Evolutionary conservation across 2,888 invertebrate species (phyloP).

Genomic region (Drosophila formosana): DNA sequence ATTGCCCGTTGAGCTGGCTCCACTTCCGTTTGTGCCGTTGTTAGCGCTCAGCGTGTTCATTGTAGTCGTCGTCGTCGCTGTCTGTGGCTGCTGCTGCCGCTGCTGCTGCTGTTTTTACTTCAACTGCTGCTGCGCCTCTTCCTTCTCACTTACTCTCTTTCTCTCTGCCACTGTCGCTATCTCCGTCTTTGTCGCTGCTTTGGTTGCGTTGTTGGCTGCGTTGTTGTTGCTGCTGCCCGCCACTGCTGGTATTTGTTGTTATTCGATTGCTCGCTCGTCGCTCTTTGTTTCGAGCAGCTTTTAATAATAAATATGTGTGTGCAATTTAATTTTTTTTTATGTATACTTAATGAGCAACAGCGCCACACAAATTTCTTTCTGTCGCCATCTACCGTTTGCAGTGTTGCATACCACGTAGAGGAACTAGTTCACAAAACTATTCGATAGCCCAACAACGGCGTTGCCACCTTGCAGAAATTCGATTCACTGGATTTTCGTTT

Average conservation of each 20-base stretch:
- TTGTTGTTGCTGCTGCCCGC: conserved; percentile 41
- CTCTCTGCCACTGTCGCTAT: conserved; percentile 36
- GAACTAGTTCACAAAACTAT: conserved; percentile 40
- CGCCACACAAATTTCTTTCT: conserved; percentile 57
- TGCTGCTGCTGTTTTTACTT: conserved; percentile 28
- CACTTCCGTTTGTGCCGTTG: conserved; percentile 57
- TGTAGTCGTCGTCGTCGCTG: conserved; percentile 60
- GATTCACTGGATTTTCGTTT: too few species aligned
- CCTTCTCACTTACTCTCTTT: neutral
- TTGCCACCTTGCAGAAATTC: conserved; percentile 21
- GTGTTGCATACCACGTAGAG: conserved; percentile 38
- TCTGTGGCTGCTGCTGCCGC: conserved; percentile 41
- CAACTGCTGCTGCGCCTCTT: conserved; percentile 9
- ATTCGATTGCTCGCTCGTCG: conserved; percentile 34
- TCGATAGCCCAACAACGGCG: conserved; percentile 8
- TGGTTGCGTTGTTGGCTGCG: conserved; percentile 23
- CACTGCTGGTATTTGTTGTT: conserved; percentile 38
- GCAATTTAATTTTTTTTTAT: conserved; percentile 76
- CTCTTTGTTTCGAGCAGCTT: conserved; percentile 53
- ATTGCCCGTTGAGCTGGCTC: conserved; percentile 57
- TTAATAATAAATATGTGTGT: conserved; percentile 66
- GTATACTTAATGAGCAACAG: conserved; percentile 74
- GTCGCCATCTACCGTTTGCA: conserved; percentile 61
- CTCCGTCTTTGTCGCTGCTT: conserved; percentile 14
- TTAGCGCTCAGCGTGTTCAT: conserved; percentile 66